Evolutionary conservation across 2,888 invertebrate genomes (phyloP), one percentile per base, ranked within the genome.

Genomic region (Hoplodrina blanda): DNA sequence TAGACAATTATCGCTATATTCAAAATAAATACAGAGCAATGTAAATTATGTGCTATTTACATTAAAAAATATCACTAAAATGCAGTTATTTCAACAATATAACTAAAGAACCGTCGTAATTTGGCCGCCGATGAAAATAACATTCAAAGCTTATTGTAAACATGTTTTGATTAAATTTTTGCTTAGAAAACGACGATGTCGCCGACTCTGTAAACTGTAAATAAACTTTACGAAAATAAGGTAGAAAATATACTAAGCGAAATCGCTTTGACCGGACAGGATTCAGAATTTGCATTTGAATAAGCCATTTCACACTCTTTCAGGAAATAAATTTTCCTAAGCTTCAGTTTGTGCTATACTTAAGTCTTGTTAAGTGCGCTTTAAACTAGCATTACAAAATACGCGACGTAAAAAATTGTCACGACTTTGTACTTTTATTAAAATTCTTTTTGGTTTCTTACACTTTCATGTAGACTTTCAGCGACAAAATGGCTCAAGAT

Each of bases 291-390:
- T 83, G 76, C 83, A 83, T 83, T 76, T 85, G 83, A 85, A 85
- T 85, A 85, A 83, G 81, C 85, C 62, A 83, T 82, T 83, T 78
- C 60, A 80, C 85, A 83, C 78, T 80, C 74, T 78, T 80, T 71
- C 85, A 71, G 66, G 63, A 72, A 66, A 83, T 83, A 83, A 69
- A 78, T 78, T 80, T 78, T 66, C 70, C 81, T 80, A 76, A 80
- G 72, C 75, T 65, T 62, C 64, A 69, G 70, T 81, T 76, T 73
- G 72, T 68, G 69, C 81, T 73, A 69, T 69, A 64, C 63, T 82
- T 75, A 72, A 79, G 68, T 62, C 78, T 54, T 62, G 78, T 78
- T 67, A 78, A 81, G 66, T 78, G 73, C 66, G 44, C 52, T 79
- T 81, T 78, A 73, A 78, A 81, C 62, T 71, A 68, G 62, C 62